Evolutionary conservation across 2,113 vertebrate genomes (phyloP).

Genomic region (Pachycephala philippinensis): DNA sequence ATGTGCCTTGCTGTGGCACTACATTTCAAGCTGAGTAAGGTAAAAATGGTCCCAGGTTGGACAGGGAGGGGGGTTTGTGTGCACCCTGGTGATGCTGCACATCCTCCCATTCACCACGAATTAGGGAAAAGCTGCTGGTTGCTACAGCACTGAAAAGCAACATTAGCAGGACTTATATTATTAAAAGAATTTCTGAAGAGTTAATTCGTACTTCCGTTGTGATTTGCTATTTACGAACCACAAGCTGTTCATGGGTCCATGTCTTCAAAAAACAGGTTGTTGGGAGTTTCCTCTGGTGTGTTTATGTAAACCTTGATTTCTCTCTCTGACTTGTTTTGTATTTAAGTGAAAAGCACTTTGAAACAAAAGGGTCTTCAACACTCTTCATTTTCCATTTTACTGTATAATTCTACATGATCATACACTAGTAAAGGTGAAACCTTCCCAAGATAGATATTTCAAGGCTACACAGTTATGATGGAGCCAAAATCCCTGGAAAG

Average conservation of each 20-base stretch:
- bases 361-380: neutral
- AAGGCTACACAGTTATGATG: neutral
- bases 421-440: neutral
- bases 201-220: neutral
- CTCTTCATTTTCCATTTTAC: neutral
- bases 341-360: neutral
- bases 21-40: neutral
- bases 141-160: neutral
- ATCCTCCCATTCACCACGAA: neutral
- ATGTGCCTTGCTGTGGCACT: neutral
- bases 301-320: neutral
- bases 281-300: neutral
- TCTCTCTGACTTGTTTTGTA: neutral
- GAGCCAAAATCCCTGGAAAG: neutral
- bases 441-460: neutral
- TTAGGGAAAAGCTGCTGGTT: neutral
- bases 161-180: neutral
- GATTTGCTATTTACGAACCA: neutral
- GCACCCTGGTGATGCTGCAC: neutral
- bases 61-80: neutral
- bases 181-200: neutral
- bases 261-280: neutral
- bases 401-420: neutral
- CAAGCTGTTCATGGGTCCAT: neutral
- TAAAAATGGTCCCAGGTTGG: neutral